phyloP scores from a whole-genome alignment of 1,140 invertebrate species.

The Maconellicoccus hirsutus region DNA sequence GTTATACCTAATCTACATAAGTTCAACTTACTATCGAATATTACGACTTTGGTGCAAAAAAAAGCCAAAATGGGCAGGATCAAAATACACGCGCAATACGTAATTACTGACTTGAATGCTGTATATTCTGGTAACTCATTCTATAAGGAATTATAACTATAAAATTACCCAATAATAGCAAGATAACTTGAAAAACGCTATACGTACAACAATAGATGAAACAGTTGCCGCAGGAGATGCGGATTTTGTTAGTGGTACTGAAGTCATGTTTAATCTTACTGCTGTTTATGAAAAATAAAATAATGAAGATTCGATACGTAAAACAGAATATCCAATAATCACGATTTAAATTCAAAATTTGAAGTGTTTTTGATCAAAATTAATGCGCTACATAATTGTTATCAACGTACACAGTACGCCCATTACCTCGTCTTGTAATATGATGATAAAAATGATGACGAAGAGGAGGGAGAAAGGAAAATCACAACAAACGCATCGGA shows the following conservation, averaged over 20 bases:
- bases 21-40: conserved; percentile 24
- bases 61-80: conserved; percentile 23
- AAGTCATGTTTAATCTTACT: neutral
- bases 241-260: neutral
- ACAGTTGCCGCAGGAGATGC: neutral
- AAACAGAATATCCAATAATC: too few species aligned
- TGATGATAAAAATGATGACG: too few species aligned
- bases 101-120: neutral
- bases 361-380: too few species aligned
- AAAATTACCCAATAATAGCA: too few species aligned
- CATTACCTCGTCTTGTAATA: too few species aligned
- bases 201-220: neutral
- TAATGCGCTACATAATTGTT: too few species aligned
- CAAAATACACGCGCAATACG: conserved; percentile 19
- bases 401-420: too few species aligned
- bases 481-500: too few species aligned
- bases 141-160: neutral
- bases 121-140: conserved; percentile 19
- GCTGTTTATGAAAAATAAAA: too few species aligned
- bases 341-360: too few species aligned
- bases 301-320: too few species aligned
- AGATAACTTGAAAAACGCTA: neutral
- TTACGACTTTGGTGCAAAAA: neutral
- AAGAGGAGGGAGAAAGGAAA: too few species aligned
- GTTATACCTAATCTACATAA: neutral